Percentiles rank a stretch among this genome's conserved stretches.
These are phyloP conservation scores for Autographa gamma DNA, from an alignment of 2,888 invertebrate species.

Conservation along the genomic window DNA sequence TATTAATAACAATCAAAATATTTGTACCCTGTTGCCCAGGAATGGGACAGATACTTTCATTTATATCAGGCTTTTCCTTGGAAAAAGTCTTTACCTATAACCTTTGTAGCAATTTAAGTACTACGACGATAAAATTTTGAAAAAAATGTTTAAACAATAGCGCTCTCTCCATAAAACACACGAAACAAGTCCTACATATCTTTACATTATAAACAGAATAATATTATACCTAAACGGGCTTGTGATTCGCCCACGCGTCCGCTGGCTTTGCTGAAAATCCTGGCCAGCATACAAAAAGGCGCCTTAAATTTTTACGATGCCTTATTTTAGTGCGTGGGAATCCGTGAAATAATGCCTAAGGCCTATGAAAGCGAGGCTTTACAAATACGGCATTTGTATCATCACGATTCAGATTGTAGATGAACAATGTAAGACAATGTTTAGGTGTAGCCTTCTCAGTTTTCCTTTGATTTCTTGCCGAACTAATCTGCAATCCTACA, in stretches of 20 bases:
- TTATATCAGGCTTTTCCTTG: too few species aligned
- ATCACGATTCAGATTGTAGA: constrained; percentile 5
- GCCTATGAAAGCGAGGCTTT: constrained; percentile 13
- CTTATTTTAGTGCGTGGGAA: constrained; percentile 22
- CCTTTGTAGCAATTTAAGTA: too few species aligned
- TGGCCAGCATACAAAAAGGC: constrained; percentile 21
- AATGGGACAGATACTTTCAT: too few species aligned
- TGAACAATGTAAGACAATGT: not conserved
- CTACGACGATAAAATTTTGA: not conserved
- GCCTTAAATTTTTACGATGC: constrained; percentile 17
- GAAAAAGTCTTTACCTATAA: too few species aligned
- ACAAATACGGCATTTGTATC: constrained; percentile 1
- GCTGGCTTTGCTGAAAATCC: not conserved
- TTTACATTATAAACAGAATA: not conserved
- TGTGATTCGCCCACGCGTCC: constrained; percentile 29
- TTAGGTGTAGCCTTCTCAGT: not conserved
- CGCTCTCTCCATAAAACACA: not conserved
- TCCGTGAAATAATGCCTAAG: constrained; percentile 10
- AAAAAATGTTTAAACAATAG: not conserved
- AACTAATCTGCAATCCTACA: not conserved
- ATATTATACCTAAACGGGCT: not conserved
- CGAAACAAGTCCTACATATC: not conserved
- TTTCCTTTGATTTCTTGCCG: constrained; percentile 2
- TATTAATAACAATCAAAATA: too few species aligned
- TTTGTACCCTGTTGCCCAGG: too few species aligned